Base-by-base conservation (phyloP, 1,140 invertebrate genomes). In the Holotrichia oblita region DNA sequence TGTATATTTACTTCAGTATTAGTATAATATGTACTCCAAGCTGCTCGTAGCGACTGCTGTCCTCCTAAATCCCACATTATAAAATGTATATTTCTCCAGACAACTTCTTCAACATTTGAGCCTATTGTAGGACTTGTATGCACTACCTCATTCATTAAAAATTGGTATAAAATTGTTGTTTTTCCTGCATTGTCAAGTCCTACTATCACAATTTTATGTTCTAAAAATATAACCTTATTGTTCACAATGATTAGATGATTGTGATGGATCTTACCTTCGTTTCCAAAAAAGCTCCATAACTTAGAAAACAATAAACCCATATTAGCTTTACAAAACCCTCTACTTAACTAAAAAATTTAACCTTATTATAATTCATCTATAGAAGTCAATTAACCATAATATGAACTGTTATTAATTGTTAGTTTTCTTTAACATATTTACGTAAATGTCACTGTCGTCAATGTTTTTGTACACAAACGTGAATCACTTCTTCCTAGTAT, bases 11-110 rank as follows among this genome's bases (percentile, higher is more conserved):
- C 96, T 90, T 99, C 97, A 81, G 98, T 98, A 86, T 99, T 98
- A 44, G 95, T 96, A 85, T 99, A 99, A 87, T 99, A 99, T 12
- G 98, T 99, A 83, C 95, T 98, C 98, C 98, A 99, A 40, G 97
- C 96, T 41, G 97, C 95, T 79, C 98, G 86, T 75, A 99, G 87
- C 78, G 95, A 97, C 87, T 99, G 97, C 84, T 99, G 98, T 0
- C 97, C 97, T 6, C 97, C 98, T n/a, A 99, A 89, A 86, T 98
- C 97, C 98, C 98, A 99, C 94, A 99, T 99, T 24, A 99, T 94
- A 87, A 99, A 99, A 84, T 98, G 95, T 14, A 99, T 95, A 88
- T 99, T 99, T 81, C 97, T 95, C 95, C 97, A 99, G 3, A 98
- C 94, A 3, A 99, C 95, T 88, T 99, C 98, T 88, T 99, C 98